Evolutionary conservation across 2,888 invertebrate species (phyloP).

Genomic region (Hirtodrosophila duncani): DNA sequence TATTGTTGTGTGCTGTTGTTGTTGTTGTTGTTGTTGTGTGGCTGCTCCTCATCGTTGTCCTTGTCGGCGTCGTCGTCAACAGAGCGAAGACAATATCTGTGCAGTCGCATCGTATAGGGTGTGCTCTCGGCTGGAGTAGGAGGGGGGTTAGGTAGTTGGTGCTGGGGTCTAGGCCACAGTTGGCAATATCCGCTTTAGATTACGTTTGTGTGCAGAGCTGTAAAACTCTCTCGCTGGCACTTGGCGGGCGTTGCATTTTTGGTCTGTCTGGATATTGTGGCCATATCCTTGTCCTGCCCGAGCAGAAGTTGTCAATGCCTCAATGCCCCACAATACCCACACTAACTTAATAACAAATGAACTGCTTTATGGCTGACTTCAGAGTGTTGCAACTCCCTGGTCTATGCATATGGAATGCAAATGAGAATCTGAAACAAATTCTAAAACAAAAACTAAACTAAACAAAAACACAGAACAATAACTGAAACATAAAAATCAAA

Average conservation of each 20-base stretch:
- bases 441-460: conserved; percentile 31
- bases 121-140: neutral
- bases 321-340: too few species aligned
- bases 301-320: neutral
- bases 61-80: conserved; percentile 39
- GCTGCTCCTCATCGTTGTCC: too few species aligned
- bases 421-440: conserved; percentile 30
- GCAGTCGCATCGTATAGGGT: neutral
- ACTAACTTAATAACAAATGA: conserved; percentile 20
- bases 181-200: conserved; percentile 33
- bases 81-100: conserved; percentile 59
- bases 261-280: too few species aligned
- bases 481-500: conserved; percentile 19
- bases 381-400: conserved; percentile 22
- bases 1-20: too few species aligned
- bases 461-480: neutral
- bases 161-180: conserved; percentile 10
- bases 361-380: conserved; percentile 32
- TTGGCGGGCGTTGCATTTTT: too few species aligned
- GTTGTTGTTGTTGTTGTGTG: conserved; percentile 12
- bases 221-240: too few species aligned
- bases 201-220: conserved; percentile 4
- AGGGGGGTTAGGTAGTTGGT: conserved; percentile 1
- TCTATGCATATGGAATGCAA: conserved; percentile 49
- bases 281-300: neutral